Evolutionary conservation across 2,797 vertebrate genomes (phyloP).

Genomic region (Falco biarmicus): DNA sequence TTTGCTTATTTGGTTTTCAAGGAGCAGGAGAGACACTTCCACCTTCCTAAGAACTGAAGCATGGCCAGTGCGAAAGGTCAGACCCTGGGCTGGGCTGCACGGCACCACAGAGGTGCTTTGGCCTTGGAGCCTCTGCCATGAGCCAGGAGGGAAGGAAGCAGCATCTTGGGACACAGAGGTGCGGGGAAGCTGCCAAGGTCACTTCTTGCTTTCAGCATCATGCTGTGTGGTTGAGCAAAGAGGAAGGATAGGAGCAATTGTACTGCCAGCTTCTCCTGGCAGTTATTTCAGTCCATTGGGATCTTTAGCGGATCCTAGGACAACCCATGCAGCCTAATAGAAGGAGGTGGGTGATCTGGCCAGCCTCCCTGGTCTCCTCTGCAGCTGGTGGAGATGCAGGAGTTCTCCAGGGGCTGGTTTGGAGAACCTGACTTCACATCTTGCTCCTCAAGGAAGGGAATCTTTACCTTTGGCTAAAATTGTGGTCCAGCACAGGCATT

Average conservation of each 20-base stretch:
- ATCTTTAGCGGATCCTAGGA: not conserved
- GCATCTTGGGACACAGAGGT: not conserved
- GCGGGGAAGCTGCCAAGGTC: not conserved
- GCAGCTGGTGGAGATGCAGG: not conserved
- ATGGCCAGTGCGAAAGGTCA: not conserved
- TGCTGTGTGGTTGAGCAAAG: not conserved
- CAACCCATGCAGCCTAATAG: not conserved
- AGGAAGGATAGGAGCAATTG: not conserved
- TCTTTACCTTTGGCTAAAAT: not conserved
- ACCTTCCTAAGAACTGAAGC: not conserved
- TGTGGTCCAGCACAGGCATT: not conserved
- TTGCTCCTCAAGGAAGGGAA: not conserved
- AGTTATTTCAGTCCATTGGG: not conserved
- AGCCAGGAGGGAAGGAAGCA: not conserved
- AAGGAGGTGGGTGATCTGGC: not conserved
- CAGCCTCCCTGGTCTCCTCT: not conserved
- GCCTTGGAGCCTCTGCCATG: rapidly evolving
- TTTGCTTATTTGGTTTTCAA: not conserved
- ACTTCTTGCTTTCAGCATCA: not conserved
- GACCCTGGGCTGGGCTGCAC: not conserved
- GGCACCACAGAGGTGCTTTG: not conserved
- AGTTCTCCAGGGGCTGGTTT: not conserved
- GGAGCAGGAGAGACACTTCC: not conserved
- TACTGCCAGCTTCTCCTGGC: not conserved
- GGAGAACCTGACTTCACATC: not conserved